Base-by-base conservation (phyloP, 1,140 invertebrate genomes). In the Temnothorax nylanderi region DNA sequence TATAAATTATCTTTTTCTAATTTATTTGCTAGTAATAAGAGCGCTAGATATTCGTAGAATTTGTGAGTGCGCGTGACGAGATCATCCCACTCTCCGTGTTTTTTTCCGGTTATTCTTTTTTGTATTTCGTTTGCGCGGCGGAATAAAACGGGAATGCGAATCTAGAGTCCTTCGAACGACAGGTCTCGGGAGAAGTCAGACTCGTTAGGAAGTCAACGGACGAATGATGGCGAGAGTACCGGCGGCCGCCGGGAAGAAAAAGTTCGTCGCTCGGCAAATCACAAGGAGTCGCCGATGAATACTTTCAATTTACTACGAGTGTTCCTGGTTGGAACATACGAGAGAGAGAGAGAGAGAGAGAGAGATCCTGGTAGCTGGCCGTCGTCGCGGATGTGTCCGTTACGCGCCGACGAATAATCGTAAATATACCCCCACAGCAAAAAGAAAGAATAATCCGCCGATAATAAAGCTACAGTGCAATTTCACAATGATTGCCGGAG, bases 21-120 rank as follows among this genome's bases (percentile, higher is more conserved):
- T 91, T 90, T 90, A 87, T 87, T 91, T 90, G 81, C 85, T 90
- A 92, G 90, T 91, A 76, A 84, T 80, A 65, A 34, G 21, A 69
- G n/a, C 71, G 41, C 56, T 84, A 88, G 88, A 76, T 74, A 44
- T 21, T n/a, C 69, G 16, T 60, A 62, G 13, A 76, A 54, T 56
- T 37, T 26, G 71, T 37, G 75, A 47, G 21, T 26, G 49, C 64
- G 21, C 54, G 16, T 56, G 2, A 71, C 47, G 32, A 71, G 34
- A 81, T 56, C 74, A 49, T 54, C 10, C n/a, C 5, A 32, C 37
- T 72, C 49, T 56, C 16, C 44, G 49, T 10, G 5, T 65, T 65
- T 60, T 47, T 74, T 54, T 7, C 49, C 18, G 7, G 4, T 51
- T 44, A 47, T 64, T 49, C n/a, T 44, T 44, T 37, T 26, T 34